phyloP scores from a whole-genome alignment of 2,113 vertebrate genomes.

The Ahaetulla prasina region DNA sequence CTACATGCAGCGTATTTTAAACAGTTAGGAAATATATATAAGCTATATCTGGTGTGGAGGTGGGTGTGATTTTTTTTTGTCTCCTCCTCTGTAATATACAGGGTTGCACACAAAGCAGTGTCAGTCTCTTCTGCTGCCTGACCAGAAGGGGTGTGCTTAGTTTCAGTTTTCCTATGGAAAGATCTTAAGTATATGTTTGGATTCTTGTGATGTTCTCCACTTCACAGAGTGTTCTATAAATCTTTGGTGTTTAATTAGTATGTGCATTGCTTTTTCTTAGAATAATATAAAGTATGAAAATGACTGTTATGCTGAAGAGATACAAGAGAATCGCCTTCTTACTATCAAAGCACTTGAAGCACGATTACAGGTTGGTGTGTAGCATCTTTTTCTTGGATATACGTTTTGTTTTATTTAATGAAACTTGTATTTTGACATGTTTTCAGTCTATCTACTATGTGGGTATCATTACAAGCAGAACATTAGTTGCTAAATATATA shows the following conservation, averaged over 20 bases:
- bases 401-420: not conserved
- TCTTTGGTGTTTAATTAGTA: slow-evolving; percentile 1
- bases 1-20: not conserved
- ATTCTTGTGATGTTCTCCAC: not conserved
- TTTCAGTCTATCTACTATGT: not conserved
- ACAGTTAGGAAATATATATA: not conserved
- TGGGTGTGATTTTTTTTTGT: not conserved
- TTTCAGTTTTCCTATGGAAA: not conserved
- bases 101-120: not conserved
- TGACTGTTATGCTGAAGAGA: slow-evolving; percentile 42
- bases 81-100: not conserved
- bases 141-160: not conserved
- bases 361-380: slow-evolving; percentile 80
- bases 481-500: not conserved
- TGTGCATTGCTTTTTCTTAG: slow-evolving; percentile 50
- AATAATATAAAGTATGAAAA: slow-evolving; percentile 32
- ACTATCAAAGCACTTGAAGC: slow-evolving; percentile 80
- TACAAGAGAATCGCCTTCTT: slow-evolving; percentile 70
- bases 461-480: not conserved
- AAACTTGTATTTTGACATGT: not conserved
- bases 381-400: not conserved
- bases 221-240: not conserved
- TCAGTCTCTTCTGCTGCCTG: not conserved
- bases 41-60: not conserved
- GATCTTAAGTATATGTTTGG: not conserved